phyloP scores from a whole-genome alignment of 2,797 vertebrate species.

The Poeciliopsis paucimaculata region DNA sequence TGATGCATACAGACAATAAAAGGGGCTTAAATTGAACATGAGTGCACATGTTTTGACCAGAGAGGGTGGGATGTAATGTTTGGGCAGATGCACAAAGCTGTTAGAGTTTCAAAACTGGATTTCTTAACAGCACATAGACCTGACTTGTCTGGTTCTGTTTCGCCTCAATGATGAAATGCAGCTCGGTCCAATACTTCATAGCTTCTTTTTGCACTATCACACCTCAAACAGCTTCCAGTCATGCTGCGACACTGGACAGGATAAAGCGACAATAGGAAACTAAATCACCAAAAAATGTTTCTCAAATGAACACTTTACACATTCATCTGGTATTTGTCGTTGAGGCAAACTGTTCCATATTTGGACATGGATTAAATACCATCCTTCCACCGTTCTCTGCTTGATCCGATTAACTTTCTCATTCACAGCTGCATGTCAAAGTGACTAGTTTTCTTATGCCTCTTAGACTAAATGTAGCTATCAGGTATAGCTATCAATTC shows the following conservation, averaged over 20 bases:
- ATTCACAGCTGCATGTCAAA: background rate
- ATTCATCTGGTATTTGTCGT: background rate
- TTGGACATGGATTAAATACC: background rate
- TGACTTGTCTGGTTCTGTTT: background rate
- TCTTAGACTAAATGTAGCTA: too few relatives aligned
- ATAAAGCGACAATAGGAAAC: background rate
- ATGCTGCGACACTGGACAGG: background rate
- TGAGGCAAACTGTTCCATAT: background rate
- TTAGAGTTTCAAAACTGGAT: background rate
- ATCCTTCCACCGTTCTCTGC: background rate
- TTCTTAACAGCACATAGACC: conserved; percentile 1
- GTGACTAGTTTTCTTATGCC: background rate
- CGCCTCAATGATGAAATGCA: background rate
- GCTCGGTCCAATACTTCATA: background rate
- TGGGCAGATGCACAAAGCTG: background rate
- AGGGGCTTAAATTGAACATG: background rate
- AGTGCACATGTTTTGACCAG: background rate
- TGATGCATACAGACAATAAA: background rate
- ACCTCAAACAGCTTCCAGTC: background rate
- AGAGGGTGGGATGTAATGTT: background rate
- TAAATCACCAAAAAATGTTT: background rate
- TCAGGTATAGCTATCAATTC: background rate
- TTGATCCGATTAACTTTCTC: background rate
- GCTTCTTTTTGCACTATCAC: background rate
- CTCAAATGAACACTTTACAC: background rate